These are phyloP conservation scores for Notarius lentiginosus DNA, from an alignment of 2,113 vertebrate species.

Conservation along the genomic window DNA sequence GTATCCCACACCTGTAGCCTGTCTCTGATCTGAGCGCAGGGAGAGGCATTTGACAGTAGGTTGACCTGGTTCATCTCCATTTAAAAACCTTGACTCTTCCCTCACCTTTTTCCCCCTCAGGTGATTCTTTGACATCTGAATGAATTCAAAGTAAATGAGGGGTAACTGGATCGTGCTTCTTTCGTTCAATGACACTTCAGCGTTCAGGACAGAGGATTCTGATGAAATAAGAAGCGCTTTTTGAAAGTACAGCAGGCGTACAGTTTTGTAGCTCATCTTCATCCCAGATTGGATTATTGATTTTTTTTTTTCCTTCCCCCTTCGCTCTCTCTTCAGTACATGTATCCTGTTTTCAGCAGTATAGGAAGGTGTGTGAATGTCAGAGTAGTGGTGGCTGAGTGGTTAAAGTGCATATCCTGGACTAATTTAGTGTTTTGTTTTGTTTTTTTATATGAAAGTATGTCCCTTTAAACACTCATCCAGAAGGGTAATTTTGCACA, in stretches of 20 bases:
- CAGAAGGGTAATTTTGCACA: too few relatives aligned
- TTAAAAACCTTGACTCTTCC: not conserved
- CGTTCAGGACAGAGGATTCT: not conserved
- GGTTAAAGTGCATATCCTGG: not conserved
- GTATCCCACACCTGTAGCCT: constrained; percentile 7
- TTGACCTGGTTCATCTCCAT: not conserved
- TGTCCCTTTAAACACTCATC: too few relatives aligned
- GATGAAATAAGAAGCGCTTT: not conserved
- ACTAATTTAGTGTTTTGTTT: too few relatives aligned
- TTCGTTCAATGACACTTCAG: not conserved
- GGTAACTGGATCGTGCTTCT: not conserved
- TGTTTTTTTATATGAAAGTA: too few relatives aligned
- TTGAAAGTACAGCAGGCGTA: not conserved
- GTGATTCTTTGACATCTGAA: not conserved
- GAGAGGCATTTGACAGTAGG: not conserved
- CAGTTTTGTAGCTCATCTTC: not conserved
- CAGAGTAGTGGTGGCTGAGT: not conserved
- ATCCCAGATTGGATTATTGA: not conserved
- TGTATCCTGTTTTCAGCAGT: not conserved
- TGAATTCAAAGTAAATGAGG: not conserved
- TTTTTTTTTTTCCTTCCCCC: too few relatives aligned
- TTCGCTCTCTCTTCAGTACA: not conserved
- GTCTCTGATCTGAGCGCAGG: constrained; percentile 3
- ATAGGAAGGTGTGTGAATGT: not conserved
- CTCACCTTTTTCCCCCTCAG: not conserved